phyloP scores from a whole-genome alignment of 2,113 vertebrate species.

The Poicephalus meyeri region DNA sequence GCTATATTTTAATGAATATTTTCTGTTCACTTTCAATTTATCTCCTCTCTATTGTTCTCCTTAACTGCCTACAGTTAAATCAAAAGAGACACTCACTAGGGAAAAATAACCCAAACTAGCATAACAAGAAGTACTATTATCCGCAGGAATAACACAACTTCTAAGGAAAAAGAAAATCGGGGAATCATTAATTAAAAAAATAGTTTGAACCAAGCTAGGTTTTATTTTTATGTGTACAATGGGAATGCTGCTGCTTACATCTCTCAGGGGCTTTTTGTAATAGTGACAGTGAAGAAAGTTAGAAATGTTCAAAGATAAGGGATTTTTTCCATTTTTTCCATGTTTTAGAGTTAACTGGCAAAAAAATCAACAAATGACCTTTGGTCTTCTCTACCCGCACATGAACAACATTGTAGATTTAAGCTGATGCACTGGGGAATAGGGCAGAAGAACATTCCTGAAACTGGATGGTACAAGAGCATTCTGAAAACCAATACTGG shows the following conservation, averaged over 20 bases:
- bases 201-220: background rate
- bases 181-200: slow-evolving; percentile 21
- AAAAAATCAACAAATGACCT: background rate
- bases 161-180: background rate
- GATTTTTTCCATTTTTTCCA: background rate
- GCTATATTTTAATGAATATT: background rate
- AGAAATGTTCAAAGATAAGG: background rate
- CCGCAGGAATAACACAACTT: background rate
- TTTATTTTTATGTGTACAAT: background rate
- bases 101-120: background rate
- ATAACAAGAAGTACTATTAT: background rate
- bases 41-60: background rate
- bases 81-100: background rate
- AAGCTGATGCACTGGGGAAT: fast-evolving
- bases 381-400: background rate
- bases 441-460: background rate
- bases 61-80: background rate
- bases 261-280: background rate
- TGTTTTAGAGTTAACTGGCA: background rate
- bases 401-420: fast-evolving
- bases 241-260: background rate
- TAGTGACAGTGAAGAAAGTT: background rate
- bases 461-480: background rate
- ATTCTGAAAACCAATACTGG: background rate
- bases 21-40: background rate